Percentiles rank a stretch among this genome's conserved stretches.
These are phyloP conservation scores for Zosterops pallidus DNA, from an alignment of 2,113 vertebrate genomes.

Conservation along the genomic window DNA sequence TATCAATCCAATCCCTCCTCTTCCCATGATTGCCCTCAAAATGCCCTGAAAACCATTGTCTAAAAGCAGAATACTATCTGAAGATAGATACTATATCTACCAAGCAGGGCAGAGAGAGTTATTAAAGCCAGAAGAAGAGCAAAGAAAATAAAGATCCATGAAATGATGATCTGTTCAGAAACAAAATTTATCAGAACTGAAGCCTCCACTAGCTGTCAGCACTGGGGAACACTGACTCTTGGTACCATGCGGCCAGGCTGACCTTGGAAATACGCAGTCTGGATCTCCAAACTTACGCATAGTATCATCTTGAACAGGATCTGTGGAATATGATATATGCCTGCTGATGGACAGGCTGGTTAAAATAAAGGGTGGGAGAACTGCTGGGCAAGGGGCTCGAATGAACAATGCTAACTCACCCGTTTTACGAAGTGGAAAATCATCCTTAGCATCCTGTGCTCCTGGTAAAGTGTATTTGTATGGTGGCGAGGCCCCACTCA, in stretches of 20 bases:
- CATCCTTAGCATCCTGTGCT: conserved; percentile 87
- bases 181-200: background rate
- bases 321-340: background rate
- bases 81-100: background rate
- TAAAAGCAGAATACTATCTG: background rate
- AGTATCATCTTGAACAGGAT: background rate
- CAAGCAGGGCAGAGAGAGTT: background rate
- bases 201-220: background rate
- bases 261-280: background rate
- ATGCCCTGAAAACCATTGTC: background rate
- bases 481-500: conserved; percentile 89
- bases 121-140: background rate
- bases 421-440: conserved; percentile 98
- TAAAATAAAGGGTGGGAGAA: background rate
- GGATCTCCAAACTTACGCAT: background rate
- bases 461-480: conserved; percentile 92
- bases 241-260: background rate
- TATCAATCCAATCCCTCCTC: background rate
- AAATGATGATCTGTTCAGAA: background rate
- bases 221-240: background rate
- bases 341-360: background rate
- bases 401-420: conserved; percentile 74
- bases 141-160: background rate
- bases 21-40: background rate
- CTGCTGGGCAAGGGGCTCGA: background rate